Conservation (phyloP, 2,888 invertebrate species). For the Empis livida region DNA sequence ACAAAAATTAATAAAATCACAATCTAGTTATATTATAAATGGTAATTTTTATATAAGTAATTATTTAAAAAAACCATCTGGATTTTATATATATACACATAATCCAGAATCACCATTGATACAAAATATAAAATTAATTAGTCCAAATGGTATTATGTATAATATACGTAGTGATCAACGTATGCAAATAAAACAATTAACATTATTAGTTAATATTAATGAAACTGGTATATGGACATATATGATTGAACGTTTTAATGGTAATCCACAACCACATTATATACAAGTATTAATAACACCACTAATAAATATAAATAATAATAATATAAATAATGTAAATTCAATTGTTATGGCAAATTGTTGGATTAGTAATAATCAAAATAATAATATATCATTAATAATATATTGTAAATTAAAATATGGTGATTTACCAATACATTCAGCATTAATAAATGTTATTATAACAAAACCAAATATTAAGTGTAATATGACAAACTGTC, state of each 20-base stretch:
- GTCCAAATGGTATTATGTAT: constrained; percentile 38
- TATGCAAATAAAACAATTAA: constrained; percentile 39
- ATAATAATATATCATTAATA: constrained; percentile 36
- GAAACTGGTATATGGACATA: constrained; percentile 48
- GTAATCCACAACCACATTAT: constrained; percentile 46
- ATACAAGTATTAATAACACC: constrained; percentile 47
- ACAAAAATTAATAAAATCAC: constrained; percentile 4
- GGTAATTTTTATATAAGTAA: constrained; percentile 43
- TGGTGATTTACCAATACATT: constrained; percentile 42
- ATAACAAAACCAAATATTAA: constrained; percentile 30
- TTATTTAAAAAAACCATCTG: constrained; percentile 39
- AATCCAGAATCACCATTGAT: constrained; percentile 40
- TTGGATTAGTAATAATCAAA: constrained; percentile 32
- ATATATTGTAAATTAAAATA: constrained; percentile 42
- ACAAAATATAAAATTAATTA: constrained; percentile 37
- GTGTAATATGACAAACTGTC: constrained; percentile 19
- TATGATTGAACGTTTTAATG: constrained; percentile 42
- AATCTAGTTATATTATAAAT: constrained; percentile 31
- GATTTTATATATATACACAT: constrained; percentile 41
- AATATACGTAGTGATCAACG: constrained; percentile 38
- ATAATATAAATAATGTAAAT: not conserved
- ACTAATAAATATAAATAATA: constrained; percentile 18
- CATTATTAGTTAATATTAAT: constrained; percentile 38
- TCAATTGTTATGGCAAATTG: constrained; percentile 28
- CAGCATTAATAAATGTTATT: constrained; percentile 43